Percentiles rank a stretch among this genome's conserved stretches.
Evolutionary conservation across 1,140 invertebrate genomes (phyloP).

Genomic region (Chymomyza costata): DNA sequence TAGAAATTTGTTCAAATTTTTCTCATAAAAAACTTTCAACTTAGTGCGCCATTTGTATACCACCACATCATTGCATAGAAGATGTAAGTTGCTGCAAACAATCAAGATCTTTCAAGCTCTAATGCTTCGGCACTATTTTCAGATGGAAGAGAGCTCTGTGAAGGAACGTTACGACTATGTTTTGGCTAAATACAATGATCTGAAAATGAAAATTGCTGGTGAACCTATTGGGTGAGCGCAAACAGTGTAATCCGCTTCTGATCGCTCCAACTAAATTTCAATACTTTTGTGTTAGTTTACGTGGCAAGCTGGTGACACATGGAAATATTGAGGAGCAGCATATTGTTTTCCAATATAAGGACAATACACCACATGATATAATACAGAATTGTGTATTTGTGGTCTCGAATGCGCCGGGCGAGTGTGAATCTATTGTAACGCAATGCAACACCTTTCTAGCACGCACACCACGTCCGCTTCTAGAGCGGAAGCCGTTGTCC

Average conservation of each 20-base stretch:
- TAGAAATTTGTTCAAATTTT: not conserved
- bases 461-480: constrained; percentile 56
- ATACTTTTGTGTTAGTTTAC: constrained; percentile 43
- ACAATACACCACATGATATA: constrained; percentile 59
- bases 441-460: constrained; percentile 53
- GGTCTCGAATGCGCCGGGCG: constrained; percentile 29
- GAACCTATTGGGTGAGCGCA: constrained; percentile 52
- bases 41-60: constrained; percentile 40
- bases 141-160: constrained; percentile 47
- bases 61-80: constrained; percentile 49
- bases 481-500: constrained; percentile 42
- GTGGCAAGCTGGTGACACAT: constrained; percentile 51
- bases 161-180: constrained; percentile 50
- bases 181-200: constrained; percentile 49
- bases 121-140: not conserved
- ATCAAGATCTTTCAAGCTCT: not conserved
- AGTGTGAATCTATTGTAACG: constrained; percentile 56
- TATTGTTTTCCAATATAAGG: constrained; percentile 64
- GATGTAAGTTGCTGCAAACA: constrained; percentile 37
- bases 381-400: constrained; percentile 67
- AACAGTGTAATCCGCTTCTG: not conserved
- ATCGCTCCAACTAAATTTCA: not conserved
- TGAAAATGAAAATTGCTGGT: constrained; percentile 59
- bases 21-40: not conserved
- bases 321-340: constrained; percentile 50